Base-by-base conservation (phyloP, 2,113 vertebrate genomes). In the Grammomys surdaster region DNA sequence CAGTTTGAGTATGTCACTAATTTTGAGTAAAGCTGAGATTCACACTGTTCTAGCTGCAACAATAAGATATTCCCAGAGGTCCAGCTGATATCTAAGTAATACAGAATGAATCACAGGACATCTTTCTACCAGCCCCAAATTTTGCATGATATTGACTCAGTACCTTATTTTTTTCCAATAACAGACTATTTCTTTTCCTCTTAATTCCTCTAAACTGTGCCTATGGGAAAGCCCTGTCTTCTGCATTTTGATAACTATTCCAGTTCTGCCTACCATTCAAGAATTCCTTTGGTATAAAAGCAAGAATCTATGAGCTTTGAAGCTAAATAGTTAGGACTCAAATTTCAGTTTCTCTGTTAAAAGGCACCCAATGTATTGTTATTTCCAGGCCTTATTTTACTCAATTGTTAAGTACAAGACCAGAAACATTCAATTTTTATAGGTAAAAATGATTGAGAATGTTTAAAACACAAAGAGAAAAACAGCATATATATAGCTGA, bases 101-200 rank as follows among this genome's bases (percentile, higher is more conserved):
- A 14, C 20, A 43, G 33, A 56, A 22, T 60, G n/a, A 77, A 2
- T 9, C 31, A 40, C 12, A 28, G 28, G 3, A 2, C 28, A 56
- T 65, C 63, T 58, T 56, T 78, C n/a, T 91, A 73, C 19, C 0
- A 72, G 19, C 13, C 58, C 28, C 40, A 58, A 67, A 60, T 72
- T 28, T 76, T 88, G 5, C 51, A n/a, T n/a, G 10, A 46, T 33
- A 46, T 3, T 20, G 36, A 70, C 9, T 73, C 65, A 92, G 3
- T 63, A 33, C 81, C 8, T 26, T 63, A 75, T 80, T 86, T 22
- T 67, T 67, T 48, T 85, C 16, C 40, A 58, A 65, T 48, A 58
- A 72, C 10, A 95, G 69, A n/a, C 13, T 76, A 31, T 84, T 89
- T 90, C 91, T 78, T 85, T 73, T 9, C 31, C 5, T 90, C 36